phyloP scores from a whole-genome alignment of 2,797 vertebrate species.

The Anabacerthia variegaticeps region DNA sequence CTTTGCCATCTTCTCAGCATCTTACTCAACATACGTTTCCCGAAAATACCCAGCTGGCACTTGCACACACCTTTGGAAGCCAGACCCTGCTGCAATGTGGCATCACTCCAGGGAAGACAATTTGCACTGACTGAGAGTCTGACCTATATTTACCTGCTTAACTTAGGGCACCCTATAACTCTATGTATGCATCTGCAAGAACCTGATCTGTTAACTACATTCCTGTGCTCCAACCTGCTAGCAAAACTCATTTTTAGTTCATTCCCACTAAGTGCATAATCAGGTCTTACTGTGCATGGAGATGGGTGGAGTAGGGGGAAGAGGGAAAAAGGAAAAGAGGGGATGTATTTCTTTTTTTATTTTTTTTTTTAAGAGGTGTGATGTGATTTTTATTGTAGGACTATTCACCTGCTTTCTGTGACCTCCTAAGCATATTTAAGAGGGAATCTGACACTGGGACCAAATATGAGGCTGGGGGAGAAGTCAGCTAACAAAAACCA shows the following conservation, averaged over 20 bases:
- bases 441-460: slow-evolving; percentile 52
- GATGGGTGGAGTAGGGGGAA: background rate
- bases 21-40: slow-evolving; percentile 13
- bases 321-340: background rate
- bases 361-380: slow-evolving; percentile 61
- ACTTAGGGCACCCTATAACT: background rate
- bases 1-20: slow-evolving; percentile 49
- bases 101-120: background rate
- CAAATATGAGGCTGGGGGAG: slow-evolving; percentile 21
- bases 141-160: background rate
- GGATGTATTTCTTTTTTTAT: background rate
- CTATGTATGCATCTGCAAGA: background rate
- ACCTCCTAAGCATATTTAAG: slow-evolving; percentile 53
- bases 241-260: slow-evolving; percentile 24
- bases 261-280: background rate
- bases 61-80: background rate
- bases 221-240: background rate
- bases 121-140: background rate
- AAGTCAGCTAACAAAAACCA: slow-evolving; percentile 66
- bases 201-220: background rate
- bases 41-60: slow-evolving; percentile 17
- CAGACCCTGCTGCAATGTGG: background rate
- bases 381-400: slow-evolving; percentile 70
- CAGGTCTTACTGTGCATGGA: background rate
- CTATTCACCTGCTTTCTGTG: slow-evolving; percentile 65